Evolutionary conservation across 2,888 invertebrate genomes (phyloP), one percentile per base, ranked within the genome.

Genomic region (Sesia bembeciformis): DNA sequence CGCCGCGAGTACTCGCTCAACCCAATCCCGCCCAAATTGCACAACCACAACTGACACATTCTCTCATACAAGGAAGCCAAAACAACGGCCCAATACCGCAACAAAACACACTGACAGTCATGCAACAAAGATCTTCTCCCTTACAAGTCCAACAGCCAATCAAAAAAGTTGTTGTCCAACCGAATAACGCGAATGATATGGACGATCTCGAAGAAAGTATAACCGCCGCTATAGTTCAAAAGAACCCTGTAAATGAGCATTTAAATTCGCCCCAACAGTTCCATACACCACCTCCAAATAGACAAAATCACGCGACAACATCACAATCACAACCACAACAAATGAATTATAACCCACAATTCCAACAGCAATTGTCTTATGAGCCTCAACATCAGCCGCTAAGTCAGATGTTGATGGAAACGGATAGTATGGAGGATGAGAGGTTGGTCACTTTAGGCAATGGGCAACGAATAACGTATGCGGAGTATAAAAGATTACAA

Each of bases 161-260:
- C 1, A 85, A 84, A 53, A 83, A 87, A 68, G 85, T 85, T 8
- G 72, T 77, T n/a, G 85, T 85, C 0, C 85, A 84, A 65, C 84
- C 85, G 2, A 88, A 86, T 59, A 86, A 85, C 57, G 84, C 89
- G 0, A 85, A 77, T 54, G 90, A 89, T 56, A 83, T 90, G 83
- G 90, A 89, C 56, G 90, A 90, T 66, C 75, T 90, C 40, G 90
- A 90, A 65, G 90, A 90, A 49, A 90, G 90, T 60, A 90, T 90
- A 57, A 86, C 89, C 5, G 90, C 90, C 3, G 90, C 90, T 3
- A 88, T 90, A 59, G 74, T 90, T 8, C 81, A 80, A 49, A 89
- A 88, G 58, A 79, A 80, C 59, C 73, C 80, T 0, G 76, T 80
- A 3, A 74, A 61, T 39, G 84, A 85, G 5, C 56, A 56, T 0